Evolutionary conservation across 2,888 invertebrate species (phyloP).

Genomic region (Synergus japonicus): DNA sequence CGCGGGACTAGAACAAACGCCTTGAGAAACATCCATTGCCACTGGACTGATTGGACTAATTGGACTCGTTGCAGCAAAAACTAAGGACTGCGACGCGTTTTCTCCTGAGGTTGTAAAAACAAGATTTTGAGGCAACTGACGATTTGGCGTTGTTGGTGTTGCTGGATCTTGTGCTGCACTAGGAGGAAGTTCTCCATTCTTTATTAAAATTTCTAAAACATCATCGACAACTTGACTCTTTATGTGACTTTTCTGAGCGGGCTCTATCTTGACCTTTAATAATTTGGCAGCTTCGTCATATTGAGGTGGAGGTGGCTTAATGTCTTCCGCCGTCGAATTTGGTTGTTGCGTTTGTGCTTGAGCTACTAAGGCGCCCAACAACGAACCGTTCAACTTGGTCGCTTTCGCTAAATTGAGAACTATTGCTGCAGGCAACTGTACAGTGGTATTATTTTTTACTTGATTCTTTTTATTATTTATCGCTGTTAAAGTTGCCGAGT

Average conservation of each 20-base stretch:
- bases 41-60: slow-evolving; percentile 71
- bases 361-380: slow-evolving; percentile 73
- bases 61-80: slow-evolving; percentile 70
- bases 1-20: slow-evolving; percentile 70
- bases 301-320: slow-evolving; percentile 81
- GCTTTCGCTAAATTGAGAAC: slow-evolving; percentile 74
- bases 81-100: slow-evolving; percentile 70
- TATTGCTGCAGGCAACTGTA: slow-evolving; percentile 74
- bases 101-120: slow-evolving; percentile 73
- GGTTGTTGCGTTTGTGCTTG: slow-evolving; percentile 73
- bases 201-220: slow-evolving; percentile 94
- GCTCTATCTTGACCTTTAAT: slow-evolving; percentile 78
- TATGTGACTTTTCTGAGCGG: slow-evolving; percentile 74
- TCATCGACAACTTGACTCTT: slow-evolving; percentile 93
- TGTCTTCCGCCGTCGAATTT: slow-evolving; percentile 69
- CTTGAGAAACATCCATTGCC: slow-evolving; percentile 72
- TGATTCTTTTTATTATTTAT: slow-evolving; percentile 76
- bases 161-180: slow-evolving; percentile 89
- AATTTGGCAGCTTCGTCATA: slow-evolving; percentile 86
- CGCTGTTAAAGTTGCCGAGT: slow-evolving; percentile 73
- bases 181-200: slow-evolving; percentile 94
- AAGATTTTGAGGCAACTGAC: slow-evolving; percentile 73
- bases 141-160: slow-evolving; percentile 79
- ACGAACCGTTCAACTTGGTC: slow-evolving; percentile 72
- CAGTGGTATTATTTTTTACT: slow-evolving; percentile 71